Evolutionary conservation across 2,113 vertebrate species (phyloP), one percentile per base, ranked within the genome.

Genomic region (Phalacrocorax pelagicus): DNA sequence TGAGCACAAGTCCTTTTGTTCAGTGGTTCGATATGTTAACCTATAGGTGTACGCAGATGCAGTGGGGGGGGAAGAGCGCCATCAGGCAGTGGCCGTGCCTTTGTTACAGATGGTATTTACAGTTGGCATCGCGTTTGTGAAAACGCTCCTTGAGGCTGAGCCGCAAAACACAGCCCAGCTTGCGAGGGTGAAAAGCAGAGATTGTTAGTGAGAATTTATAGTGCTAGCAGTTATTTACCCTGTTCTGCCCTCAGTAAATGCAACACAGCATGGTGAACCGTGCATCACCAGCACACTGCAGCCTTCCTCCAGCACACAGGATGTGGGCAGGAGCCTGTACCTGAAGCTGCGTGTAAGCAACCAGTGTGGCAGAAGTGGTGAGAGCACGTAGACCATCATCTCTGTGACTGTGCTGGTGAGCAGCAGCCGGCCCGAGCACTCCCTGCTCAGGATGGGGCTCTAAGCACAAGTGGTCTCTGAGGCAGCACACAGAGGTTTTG

Each of bases 211-310:
- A 75, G 62, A 47, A 55, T 62, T 62, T 57, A 15, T 3, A 14
- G n/a, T 85, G 19, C 69, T 38, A n/a, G 63, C 24, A 80, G 34
- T n/a, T 1, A 1, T 47, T 78, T 34, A n/a, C 46, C 18, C 23
- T 5, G 1, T 4, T 71, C 69, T 85, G 55, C 55, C 12, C 38
- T 34, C 51, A 18, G 49, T 77, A 46, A 86, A 66, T 22, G 15
- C 34, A 36, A 3, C 23, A 4, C 0, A 1, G 47, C 15, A 7
- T 1, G 1, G 49, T 61, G 59, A 86, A 12, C 4, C 0, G 0
- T 58, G 42, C 34, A 15, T 40, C 51, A 67, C 26, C 51, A 67
- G 71, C 69, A 38, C 2, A 0, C 32, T 59, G 32, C 52, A 38
- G 38, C n/a, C 46, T 73, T 90, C 27, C 62, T 62, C 13, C 32